These are phyloP conservation scores for Luscinia megarhynchos DNA, from an alignment of 2,797 vertebrate genomes.

Conservation along the genomic window DNA sequence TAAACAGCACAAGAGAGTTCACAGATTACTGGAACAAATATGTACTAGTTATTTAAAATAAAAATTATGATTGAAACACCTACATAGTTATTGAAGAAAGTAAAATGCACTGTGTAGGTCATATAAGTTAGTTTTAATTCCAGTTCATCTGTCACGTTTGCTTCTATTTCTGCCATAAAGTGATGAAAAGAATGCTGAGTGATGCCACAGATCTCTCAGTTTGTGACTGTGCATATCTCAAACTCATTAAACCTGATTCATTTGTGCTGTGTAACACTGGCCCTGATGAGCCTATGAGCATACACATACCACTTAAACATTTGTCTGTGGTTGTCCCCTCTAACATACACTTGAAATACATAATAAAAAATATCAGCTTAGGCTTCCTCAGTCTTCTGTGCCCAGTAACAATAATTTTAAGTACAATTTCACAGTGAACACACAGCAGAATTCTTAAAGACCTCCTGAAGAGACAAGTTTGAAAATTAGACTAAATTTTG, in stretches of 20 bases:
- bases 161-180: background rate
- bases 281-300: background rate
- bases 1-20: background rate
- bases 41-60: background rate
- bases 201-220: background rate
- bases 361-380: background rate
- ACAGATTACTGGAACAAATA: background rate
- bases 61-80: background rate
- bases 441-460: background rate
- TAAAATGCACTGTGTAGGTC: background rate
- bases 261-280: background rate
- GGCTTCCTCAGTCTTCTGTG: background rate
- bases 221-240: background rate
- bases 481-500: slow-evolving; percentile 35
- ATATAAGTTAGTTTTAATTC: background rate
- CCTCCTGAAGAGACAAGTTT: background rate
- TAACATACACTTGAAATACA: background rate
- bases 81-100: background rate
- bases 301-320: background rate
- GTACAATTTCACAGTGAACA: background rate
- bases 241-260: background rate
- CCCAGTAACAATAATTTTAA: background rate
- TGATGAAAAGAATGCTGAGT: background rate
- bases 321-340: background rate
- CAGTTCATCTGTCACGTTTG: background rate